Evolutionary conservation across 2,888 invertebrate species (phyloP).

Genomic region (Xanthia togata): DNA sequence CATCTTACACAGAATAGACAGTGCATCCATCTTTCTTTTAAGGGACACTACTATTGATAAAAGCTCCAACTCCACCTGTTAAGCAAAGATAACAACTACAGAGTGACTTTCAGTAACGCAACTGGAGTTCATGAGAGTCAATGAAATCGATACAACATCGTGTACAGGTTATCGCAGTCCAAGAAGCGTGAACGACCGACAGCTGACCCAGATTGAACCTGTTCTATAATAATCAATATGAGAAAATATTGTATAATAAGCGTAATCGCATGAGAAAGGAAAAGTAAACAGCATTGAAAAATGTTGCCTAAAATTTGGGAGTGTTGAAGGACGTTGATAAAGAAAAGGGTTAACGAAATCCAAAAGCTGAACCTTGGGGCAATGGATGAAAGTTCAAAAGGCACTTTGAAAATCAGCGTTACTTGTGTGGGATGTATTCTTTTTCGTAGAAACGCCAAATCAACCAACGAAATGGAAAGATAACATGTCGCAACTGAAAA

Average conservation of each 20-base stretch:
- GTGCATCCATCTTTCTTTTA: neutral
- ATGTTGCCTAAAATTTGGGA: neutral
- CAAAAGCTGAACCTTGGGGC: neutral
- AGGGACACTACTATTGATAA: neutral
- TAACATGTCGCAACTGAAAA: too few species aligned
- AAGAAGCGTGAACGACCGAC: slow-evolving; percentile 70
- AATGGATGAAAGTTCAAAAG: neutral
- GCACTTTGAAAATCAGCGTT: neutral
- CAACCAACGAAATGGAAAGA: neutral
- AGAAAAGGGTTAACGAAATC: slow-evolving; percentile 1
- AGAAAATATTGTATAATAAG: slow-evolving; percentile 50
- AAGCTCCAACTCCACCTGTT: slow-evolving; percentile 31
- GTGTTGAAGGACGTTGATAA: neutral
- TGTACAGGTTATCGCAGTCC: slow-evolving; percentile 67
- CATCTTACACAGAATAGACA: neutral
- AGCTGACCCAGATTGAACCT: slow-evolving; percentile 68
- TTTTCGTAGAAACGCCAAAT: neutral
- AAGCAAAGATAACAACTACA: slow-evolving; percentile 42
- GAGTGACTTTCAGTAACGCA: slow-evolving; percentile 51
- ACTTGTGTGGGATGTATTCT: neutral
- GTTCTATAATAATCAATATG: slow-evolving; percentile 59
- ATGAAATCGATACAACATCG: slow-evolving; percentile 69
- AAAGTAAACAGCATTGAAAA: slow-evolving; percentile 47
- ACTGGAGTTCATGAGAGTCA: slow-evolving; percentile 62
- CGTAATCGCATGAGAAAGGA: slow-evolving; percentile 38